Evolutionary conservation across 2,113 vertebrate genomes (phyloP), one percentile per base, ranked within the genome.

Genomic region (Procavia capensis): DNA sequence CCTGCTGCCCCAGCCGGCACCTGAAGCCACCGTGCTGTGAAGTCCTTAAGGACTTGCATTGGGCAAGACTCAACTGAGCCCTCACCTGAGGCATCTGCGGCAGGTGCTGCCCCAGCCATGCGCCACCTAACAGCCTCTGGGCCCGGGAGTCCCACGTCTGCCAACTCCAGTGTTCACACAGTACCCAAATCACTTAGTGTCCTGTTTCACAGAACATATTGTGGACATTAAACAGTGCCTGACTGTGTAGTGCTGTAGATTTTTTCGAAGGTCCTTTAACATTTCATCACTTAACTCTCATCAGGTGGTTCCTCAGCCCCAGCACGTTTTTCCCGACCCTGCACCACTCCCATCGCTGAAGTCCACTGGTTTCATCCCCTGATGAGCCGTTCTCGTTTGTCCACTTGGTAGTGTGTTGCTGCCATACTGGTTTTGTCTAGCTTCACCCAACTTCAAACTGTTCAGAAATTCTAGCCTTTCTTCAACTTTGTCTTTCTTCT

Each of bases 401-500:
- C 63, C 24, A 16, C 22, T 54, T 16, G 8, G 41, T 82, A 9
- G 27, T 61, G 8, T 76, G 43, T 70, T 54, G 27, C 47, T 64
- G n/a, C 8, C 25, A 68, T 29, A n/a, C 29, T 41, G 25, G n/a
- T 19, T 70, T 70, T 70, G 68, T 70, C 68, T 36, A 70, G 68
- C 36, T 70, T n/a, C 34, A 6, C 16, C 68, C 22, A 70, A 36
- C n/a, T 70, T 36, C 61, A 63, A 63, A 29, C 19, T 59, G 41
- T 47, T 57, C 24, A 59, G 61, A 1, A 70, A 24, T 17, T 47
- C 13, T 64, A 54, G 5, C 16, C 88, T 16, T 88, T 79, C 14
- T 85, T 88, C 57, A 78, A 34, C 68, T 95, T 43, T 91, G 24
- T 72, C 36, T 93, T 93, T 39, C 45, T 82, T 91, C 31, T 59